These are phyloP conservation scores for Bimastos eiseni DNA, from an alignment of 2,888 invertebrate genomes.

Conservation along the genomic window DNA sequence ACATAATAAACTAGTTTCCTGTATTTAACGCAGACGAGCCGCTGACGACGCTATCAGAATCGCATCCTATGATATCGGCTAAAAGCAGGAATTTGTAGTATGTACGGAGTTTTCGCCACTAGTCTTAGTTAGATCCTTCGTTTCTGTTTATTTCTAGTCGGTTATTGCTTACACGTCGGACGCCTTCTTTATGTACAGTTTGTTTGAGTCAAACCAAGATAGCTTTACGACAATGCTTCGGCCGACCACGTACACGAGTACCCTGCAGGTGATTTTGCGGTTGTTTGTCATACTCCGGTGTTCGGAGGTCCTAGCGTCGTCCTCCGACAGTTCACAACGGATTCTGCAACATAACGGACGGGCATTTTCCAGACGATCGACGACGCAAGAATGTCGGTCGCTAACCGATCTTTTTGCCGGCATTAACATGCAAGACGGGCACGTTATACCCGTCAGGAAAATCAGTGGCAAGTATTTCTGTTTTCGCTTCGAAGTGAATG, in stretches of 20 bases:
- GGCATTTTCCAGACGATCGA: background rate
- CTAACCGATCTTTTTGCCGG: slow-evolving; percentile 2
- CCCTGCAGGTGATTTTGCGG: background rate
- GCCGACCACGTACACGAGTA: background rate
- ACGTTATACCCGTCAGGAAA: background rate
- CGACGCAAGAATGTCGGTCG: slow-evolving; percentile 17
- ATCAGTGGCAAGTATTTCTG: background rate
- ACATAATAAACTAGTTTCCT: background rate
- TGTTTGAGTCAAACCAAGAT: slow-evolving; percentile 13
- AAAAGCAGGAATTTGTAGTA: background rate
- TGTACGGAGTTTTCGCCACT: slow-evolving; percentile 15
- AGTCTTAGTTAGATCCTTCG: slow-evolving; percentile 1
- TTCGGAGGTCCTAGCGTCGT: background rate
- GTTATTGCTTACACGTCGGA: background rate
- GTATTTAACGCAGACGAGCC: background rate
- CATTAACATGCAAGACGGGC: background rate
- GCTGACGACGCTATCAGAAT: background rate
- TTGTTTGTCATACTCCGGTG: background rate
- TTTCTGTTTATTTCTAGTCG: background rate
- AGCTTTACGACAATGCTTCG: slow-evolving; percentile 13
- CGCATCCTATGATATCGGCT: slow-evolving; percentile 1
- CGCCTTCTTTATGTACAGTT: slow-evolving; percentile 13
- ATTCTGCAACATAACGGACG: background rate
- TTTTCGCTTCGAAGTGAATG: background rate
- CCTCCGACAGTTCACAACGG: background rate